These are phyloP conservation scores for Tenebrio molitor DNA, from an alignment of 1,140 invertebrate species.

Conservation along the genomic window DNA sequence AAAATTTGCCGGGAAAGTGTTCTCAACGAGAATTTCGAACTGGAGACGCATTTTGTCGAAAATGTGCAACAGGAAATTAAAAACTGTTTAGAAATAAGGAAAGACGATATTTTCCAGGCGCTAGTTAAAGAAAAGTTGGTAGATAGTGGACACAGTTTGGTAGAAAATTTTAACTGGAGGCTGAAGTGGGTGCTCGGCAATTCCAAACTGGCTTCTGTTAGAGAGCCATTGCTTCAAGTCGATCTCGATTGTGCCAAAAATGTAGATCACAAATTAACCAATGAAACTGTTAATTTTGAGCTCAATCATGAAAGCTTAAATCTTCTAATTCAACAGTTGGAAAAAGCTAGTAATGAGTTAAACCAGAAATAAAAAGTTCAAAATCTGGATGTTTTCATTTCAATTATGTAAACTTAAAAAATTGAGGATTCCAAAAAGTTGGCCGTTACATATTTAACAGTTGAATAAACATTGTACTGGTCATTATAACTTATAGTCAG, in stretches of 20 bases:
- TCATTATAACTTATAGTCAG: too few species aligned
- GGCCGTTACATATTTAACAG: too few species aligned
- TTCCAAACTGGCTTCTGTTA: constrained; percentile 59
- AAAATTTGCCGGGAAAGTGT: constrained; percentile 56
- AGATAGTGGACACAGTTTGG: constrained; percentile 53
- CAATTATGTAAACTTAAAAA: too few species aligned
- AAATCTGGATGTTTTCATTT: too few species aligned
- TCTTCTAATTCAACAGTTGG: background rate
- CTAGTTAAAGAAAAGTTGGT: constrained; percentile 56
- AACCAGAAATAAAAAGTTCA: too few species aligned
- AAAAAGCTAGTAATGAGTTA: constrained; percentile 7
- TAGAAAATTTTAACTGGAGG: constrained; percentile 65
- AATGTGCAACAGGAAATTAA: constrained; percentile 48
- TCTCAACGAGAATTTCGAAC: constrained; percentile 50
- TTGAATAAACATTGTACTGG: too few species aligned
- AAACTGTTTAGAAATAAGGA: constrained; percentile 59
- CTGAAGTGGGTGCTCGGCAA: constrained; percentile 64
- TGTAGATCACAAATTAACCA: constrained; percentile 33
- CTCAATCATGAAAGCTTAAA: constrained; percentile 60
- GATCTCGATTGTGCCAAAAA: constrained; percentile 59
- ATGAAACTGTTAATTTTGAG: constrained; percentile 59
- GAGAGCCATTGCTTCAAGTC: constrained; percentile 62
- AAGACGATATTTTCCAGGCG: constrained; percentile 60
- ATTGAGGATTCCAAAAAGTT: too few species aligned
- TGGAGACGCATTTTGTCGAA: constrained; percentile 48